Base-by-base conservation (phyloP, 1,140 invertebrate genomes). In the Maconellicoccus hirsutus region DNA sequence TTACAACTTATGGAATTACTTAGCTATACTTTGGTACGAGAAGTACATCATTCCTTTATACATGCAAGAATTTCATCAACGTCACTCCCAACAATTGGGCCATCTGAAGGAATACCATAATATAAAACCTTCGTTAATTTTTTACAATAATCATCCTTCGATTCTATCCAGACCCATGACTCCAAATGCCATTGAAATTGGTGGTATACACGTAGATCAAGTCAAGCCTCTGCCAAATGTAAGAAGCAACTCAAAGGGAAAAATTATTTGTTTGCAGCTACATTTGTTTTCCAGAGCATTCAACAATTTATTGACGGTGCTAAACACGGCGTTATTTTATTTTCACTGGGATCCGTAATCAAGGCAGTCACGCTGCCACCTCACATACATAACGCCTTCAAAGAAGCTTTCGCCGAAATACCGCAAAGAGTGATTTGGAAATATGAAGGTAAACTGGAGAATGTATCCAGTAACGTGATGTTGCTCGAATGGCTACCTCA, bases 241-340 rank as follows among this genome's bases (percentile, higher is more conserved):
- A 59, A 7, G 52, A n/a, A 42, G 39, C n/a, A n/a, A 42, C 39
- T n/a, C 39, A 42, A 42, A 42, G n/a, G 8, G 39, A 42, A 42
- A 42, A 42, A 10, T 42, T n/a, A 42, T 8, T 42, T n/a, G n/a
- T n/a, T n/a, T n/a, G n/a, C n/a, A n/a, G n/a, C n/a, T n/a, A n/a
- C n/a, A n/a, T n/a, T n/a, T n/a, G n/a, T 59, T 7, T 12, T 25
- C 7, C 6, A 76, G 75, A 74, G 74, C 27, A n/a, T 76, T 14
- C 33, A 75, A 59, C 72, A 72, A 27, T 63, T 76, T 25, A 42
- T 76, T 6, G 71, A 75, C 61, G 33, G 69, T 25, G 69, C 85
- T 0, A 75, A 78, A 19, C 76, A 86, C 39, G 87, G 87, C 0
- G 84, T 86, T 0, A 84, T 89, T 38, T 86, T 86, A 73, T 89